phyloP scores from a whole-genome alignment of 2,888 invertebrate species.

The Heliconius sara region DNA sequence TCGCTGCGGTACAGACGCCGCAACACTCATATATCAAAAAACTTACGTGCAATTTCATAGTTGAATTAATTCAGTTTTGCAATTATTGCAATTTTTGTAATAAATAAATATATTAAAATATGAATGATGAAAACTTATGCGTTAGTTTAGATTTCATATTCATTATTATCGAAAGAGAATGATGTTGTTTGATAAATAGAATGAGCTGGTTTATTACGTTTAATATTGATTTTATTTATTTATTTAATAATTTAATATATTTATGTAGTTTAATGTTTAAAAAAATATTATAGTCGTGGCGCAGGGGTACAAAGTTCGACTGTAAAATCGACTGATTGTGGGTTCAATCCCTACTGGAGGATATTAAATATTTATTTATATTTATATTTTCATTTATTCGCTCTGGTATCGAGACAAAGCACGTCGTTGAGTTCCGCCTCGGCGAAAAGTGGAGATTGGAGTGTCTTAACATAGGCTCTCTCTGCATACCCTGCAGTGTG shows the following conservation, averaged over 20 bases:
- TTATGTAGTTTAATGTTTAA: neutral
- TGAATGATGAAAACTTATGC: neutral
- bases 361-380: no score
- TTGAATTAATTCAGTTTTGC: slow-evolving; percentile 29
- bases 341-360: no score
- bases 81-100: slow-evolving; percentile 4
- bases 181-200: neutral
- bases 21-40: slow-evolving; percentile 53
- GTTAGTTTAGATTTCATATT: neutral
- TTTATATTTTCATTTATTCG: no score
- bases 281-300: no score
- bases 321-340: no score
- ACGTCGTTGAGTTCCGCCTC: no score
- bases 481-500: no score
- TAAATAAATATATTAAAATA: neutral
- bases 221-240: neutral
- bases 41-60: slow-evolving; percentile 39
- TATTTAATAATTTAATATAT: no score
- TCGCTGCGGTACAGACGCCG: slow-evolving; percentile 48
- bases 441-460: no score
- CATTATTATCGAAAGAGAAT: neutral
- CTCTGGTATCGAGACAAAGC: no score
- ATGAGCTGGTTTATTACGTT: neutral
- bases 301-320: no score
- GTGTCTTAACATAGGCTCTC: no score